These are phyloP conservation scores for Pelodiscus sinensis DNA, from an alignment of 2,113 vertebrate species.

Conservation along the genomic window DNA sequence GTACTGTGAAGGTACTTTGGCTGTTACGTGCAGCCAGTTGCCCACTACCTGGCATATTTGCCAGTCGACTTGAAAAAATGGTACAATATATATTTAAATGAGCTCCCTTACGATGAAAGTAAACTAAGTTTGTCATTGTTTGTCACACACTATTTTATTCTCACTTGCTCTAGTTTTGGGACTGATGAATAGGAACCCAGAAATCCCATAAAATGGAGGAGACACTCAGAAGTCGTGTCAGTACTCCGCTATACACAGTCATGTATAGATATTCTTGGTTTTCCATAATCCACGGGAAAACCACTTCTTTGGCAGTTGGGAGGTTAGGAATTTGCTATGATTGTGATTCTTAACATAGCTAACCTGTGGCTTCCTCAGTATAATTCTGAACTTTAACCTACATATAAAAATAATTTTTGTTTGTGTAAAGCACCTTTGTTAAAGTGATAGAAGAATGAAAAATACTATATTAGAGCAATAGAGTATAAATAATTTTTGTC, in stretches of 20 bases:
- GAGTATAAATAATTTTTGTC: not conserved
- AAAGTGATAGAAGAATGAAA: not conserved
- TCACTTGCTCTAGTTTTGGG: not conserved
- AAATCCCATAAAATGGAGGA: not conserved
- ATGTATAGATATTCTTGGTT: not conserved
- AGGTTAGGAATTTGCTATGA: not conserved
- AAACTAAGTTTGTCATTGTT: not conserved
- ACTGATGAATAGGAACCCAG: not conserved
- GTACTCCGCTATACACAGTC: not conserved
- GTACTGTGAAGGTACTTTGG: not conserved
- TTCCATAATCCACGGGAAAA: slow-evolving; percentile 19
- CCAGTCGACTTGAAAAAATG: slow-evolving; percentile 17
- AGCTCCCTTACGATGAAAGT: not conserved
- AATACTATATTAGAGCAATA: not conserved
- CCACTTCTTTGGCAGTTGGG: not conserved
- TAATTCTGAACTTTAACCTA: slow-evolving; percentile 3
- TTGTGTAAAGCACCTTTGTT: not conserved
- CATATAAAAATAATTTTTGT: not conserved
- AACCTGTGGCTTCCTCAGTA: slow-evolving; percentile 17
- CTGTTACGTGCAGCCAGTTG: not conserved
- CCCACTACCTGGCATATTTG: not conserved
- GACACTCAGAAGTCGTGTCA: not conserved
- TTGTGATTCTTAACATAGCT: slow-evolving; percentile 35
- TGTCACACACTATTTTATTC: not conserved
- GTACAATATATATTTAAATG: not conserved